Percentiles rank a stretch among this genome's conserved stretches.
These are phyloP conservation scores for Eucera pruinosa DNA, from an alignment of 2,888 invertebrate genomes.

Conservation along the genomic window DNA sequence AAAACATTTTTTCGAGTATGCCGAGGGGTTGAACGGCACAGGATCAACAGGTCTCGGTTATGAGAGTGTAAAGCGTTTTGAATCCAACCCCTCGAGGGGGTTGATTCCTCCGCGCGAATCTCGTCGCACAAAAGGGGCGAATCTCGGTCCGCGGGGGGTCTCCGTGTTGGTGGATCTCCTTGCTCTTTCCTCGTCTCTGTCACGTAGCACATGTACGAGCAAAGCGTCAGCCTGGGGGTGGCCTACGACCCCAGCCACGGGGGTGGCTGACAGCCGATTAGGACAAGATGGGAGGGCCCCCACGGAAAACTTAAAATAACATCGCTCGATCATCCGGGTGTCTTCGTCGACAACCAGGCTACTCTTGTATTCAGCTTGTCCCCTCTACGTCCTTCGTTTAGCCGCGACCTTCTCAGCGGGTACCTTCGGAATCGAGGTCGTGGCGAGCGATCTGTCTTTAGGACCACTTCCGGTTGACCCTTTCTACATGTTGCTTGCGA, in stretches of 20 bases:
- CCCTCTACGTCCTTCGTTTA: slow-evolving; percentile 28
- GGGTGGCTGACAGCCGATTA: slow-evolving; percentile 82
- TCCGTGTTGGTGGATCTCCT: slow-evolving; percentile 27
- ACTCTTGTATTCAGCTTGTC: slow-evolving; percentile 77
- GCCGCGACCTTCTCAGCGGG: slow-evolving; percentile 50
- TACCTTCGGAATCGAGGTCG: slow-evolving; percentile 48
- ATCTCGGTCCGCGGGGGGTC: slow-evolving; percentile 73
- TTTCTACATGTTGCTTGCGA: background rate
- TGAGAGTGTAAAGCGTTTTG: slow-evolving; percentile 84
- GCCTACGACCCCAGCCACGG: slow-evolving; percentile 68
- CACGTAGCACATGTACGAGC: slow-evolving; percentile 45
- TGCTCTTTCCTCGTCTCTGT: background rate
- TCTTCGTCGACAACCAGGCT: slow-evolving; percentile 78
- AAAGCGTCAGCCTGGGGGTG: slow-evolving; percentile 64
- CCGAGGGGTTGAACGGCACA: slow-evolving; percentile 56
- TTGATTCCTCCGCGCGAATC: slow-evolving; percentile 80
- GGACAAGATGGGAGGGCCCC: slow-evolving; percentile 81
- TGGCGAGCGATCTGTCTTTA: slow-evolving; percentile 50
- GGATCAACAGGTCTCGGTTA: slow-evolving; percentile 83
- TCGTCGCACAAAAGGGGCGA: slow-evolving; percentile 76
- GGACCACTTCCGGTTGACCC: slow-evolving; percentile 33
- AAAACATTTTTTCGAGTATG: slow-evolving; percentile 23
- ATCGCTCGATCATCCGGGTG: slow-evolving; percentile 82
- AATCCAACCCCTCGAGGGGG: slow-evolving; percentile 81
- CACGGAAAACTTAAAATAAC: slow-evolving; percentile 84